Base-by-base conservation (phyloP, 35 echinoderm and acorn worm genomes). In the Heliocidaris tuberculata region DNA sequence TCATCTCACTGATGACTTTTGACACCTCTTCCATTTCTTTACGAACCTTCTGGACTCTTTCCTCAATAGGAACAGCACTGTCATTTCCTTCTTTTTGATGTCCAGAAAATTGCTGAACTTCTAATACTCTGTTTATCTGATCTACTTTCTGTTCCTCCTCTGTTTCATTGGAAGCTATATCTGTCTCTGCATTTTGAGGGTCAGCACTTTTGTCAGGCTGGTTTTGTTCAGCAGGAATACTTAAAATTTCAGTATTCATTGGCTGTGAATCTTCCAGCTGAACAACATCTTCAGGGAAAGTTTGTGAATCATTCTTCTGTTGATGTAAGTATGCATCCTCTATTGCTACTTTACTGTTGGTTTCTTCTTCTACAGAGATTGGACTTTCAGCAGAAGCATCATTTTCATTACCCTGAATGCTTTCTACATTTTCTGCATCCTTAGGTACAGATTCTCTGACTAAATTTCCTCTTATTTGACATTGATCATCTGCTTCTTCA, bases 21-120 rank as follows among this genome's bases (percentile, higher is more conserved):
- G 87, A 89, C 12, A 89, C 87, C 13, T 89, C 87, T 48, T 47
- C 47, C 87, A 89, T 47, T 48, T 89, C 87, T 48, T 89, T 89
- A 15, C 87, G 11, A 48, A 89, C 87, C 8, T 19, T 89, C 87
- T 89, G 87, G 24, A 48, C 87, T 89, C 87, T 89, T 19, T 89
- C 87, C 29, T 89, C 87, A 89, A 89, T 32, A 31, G 31, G 87
- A 5, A 89, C 47, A 89, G 31, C 31, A 47, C 35, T 42, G 32
- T 48, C 87, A 31, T 89, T 19, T n/a, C 65, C 27, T 24, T 78
- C 65, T 4, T 8, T 7, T n/a, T 78, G 19, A 19, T n/a, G 35
- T 42, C 35, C 35, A 42, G 35, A 42, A 42, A 42, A 1, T 42
- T 42, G 35, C 21, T n/a, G 21, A 78, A 24, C 27, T 88, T 30